Base-by-base conservation (phyloP, 2,113 vertebrate genomes). In the Ranitomeya variabilis region DNA sequence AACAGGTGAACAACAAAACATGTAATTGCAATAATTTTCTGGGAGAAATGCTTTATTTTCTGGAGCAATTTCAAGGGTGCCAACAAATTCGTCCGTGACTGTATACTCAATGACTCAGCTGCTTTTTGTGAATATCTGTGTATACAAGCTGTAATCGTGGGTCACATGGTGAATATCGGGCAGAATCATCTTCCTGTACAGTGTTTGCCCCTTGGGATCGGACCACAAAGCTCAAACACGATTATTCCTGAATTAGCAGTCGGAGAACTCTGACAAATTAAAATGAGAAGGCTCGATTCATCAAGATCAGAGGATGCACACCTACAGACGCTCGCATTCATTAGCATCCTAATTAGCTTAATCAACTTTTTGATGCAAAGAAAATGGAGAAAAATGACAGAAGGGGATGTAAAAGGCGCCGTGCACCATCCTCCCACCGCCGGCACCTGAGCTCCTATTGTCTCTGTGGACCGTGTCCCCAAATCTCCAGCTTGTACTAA, bases 331-430 rank as follows among this genome's bases (percentile, higher is more conserved):
- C 59, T 87, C 37, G 86, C 86, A 82, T 81, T 87, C 86, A 87
- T 87, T 87, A 87, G 64, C 86, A 87, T 87, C 78, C 79, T 87
- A 87, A 87, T 87, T 82, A 87, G 67, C 78, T 69, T 81, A 87
- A 87, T 87, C 86, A 87, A 71, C 62, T 81, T 87, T 87, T 37
- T 81, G 67, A 88, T 81, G 87, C 87, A 74, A 59, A 31, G 87
- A 88, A 60, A 88, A 88, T 88, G 67, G 87, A 83, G 87, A 88
- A 83, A 83, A 88, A 88, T 83, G 87, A 83, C 87, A 88, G 79
- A 88, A 88, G 80, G 87, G 60, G 55, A 83, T 45, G 57, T 88
- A 83, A 83, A 64, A 60, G 12, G 67, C 82, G 87, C 62, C 87
- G 74, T 54, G 62, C 62, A 19, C 80, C 67, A 54, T 87, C 67